phyloP scores from a whole-genome alignment of 2,113 vertebrate genomes.

The Octodon degus region DNA sequence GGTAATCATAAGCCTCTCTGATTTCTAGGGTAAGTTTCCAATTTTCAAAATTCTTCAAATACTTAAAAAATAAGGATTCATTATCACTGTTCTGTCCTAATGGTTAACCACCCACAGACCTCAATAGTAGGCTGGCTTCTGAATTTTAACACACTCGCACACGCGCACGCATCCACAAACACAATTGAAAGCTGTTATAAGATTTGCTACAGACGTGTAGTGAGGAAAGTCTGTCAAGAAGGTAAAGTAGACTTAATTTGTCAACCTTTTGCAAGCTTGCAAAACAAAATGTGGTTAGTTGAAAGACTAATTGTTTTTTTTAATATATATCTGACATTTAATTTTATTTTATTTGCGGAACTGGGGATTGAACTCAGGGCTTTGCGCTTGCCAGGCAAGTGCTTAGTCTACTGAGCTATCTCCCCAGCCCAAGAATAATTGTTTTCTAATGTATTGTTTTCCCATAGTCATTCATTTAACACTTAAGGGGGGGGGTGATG shows the following conservation, averaged over 20 bases:
- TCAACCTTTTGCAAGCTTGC: constrained; percentile 57
- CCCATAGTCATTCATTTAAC: not conserved
- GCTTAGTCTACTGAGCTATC: too few relatives aligned
- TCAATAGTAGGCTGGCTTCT: not conserved
- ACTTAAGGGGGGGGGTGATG: not conserved
- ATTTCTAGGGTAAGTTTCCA: constrained; percentile 47
- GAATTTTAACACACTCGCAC: not conserved
- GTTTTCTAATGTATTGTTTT: not conserved
- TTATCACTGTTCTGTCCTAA: not conserved
- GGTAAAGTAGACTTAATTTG: constrained; percentile 73
- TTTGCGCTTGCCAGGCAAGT: too few relatives aligned
- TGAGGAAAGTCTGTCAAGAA: constrained; percentile 77
- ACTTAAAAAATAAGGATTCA: constrained; percentile 4
- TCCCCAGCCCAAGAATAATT: too few relatives aligned
- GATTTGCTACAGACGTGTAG: constrained; percentile 66
- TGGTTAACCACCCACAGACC: not conserved
- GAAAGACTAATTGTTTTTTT: too few relatives aligned
- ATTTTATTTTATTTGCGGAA: too few relatives aligned
- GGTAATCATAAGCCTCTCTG: not conserved
- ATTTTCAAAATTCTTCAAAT: constrained; percentile 53
- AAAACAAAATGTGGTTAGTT: constrained; percentile 21
- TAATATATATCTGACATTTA: too few relatives aligned
- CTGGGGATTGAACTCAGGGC: too few relatives aligned
- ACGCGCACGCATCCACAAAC: not conserved
- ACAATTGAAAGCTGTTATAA: constrained; percentile 61